Evolutionary conservation across 2,113 vertebrate genomes (phyloP), one percentile per base, ranked within the genome.

Genomic region (Dicaeum eximium): DNA sequence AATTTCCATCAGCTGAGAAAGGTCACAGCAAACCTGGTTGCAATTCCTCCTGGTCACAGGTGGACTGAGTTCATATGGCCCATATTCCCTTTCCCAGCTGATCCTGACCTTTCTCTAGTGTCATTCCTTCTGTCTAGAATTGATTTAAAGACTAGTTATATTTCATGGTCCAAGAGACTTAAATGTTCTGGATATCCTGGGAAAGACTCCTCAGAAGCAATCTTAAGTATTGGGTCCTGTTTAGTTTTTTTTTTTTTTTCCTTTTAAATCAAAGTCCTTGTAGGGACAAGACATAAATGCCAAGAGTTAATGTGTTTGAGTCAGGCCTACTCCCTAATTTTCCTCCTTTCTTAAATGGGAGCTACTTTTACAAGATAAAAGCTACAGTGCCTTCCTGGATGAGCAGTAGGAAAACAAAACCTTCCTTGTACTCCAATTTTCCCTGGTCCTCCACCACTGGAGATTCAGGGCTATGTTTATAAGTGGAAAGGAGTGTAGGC

Each of bases 231-330:
- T 37, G 6, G 6, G 4, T 84, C 30, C 28, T 74, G 6, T 35
- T 72, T 19, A 22, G 23, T 56, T n/a, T 30, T 14, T 3, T 31
- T 15, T 28, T 58, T 23, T n/a, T n/a, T n/a, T n/a, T 35, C 5
- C 11, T 37, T 38, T 58, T 8, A 6, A 79, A 44, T 48, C 17
- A 21, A 47, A 67, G 27, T 47, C 35, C 21, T 35, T 31, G 12
- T 33, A 11, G 9, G 15, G 7, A 42, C 18, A 75, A 45, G 45
- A 21, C 0, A 0, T 45, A 57, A 45, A 57, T 40, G 14, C 30
- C 9, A 25, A 3, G 30, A 62, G 27, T 57, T 67, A 78, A 54
- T 0, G 0, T 74, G 23, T 1, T 2, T 28, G 17, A 3, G 15
- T 73, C 37, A 50, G 42, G 8, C 21, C 24, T 71, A 6, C 40